These are phyloP conservation scores for Tragulus kanchil DNA, from an alignment of 2,113 vertebrate species.

Conservation along the genomic window DNA sequence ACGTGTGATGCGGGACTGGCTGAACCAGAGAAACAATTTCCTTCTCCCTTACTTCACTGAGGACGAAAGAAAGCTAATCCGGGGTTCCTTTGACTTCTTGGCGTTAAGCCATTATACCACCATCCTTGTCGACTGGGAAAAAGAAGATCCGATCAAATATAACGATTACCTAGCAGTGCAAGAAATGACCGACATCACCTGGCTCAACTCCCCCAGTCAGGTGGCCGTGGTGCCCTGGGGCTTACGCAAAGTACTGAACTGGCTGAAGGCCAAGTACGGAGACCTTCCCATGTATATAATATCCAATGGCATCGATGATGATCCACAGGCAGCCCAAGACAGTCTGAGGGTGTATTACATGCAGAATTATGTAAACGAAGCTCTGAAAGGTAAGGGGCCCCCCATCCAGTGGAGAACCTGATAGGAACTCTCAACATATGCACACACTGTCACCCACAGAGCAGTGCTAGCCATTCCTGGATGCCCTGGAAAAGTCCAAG, in stretches of 20 bases:
- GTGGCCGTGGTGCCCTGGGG: constrained; percentile 96
- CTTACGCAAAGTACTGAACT: constrained; percentile 91
- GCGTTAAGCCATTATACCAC: constrained; percentile 97
- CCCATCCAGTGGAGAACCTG: accelerated
- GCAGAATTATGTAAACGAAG: constrained; percentile 96
- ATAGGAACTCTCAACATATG: not conserved
- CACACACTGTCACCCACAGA: not conserved
- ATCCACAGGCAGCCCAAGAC: constrained; percentile 90
- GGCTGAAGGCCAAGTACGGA: constrained; percentile 93
- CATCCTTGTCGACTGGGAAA: constrained; percentile 93
- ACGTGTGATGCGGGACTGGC: constrained; percentile 93
- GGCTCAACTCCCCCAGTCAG: constrained; percentile 89
- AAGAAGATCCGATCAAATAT: constrained; percentile 92
- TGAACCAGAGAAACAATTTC: constrained; percentile 90
- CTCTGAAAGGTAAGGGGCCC: constrained; percentile 95
- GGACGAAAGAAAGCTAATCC: constrained; percentile 90
- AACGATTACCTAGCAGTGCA: constrained; percentile 93
- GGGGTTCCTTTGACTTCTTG: constrained; percentile 96
- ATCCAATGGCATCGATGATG: constrained; percentile 95
- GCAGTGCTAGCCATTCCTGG: not conserved
- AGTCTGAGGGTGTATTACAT: constrained; percentile 94
- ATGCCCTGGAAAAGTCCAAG: too few species aligned
- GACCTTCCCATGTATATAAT: constrained; percentile 93
- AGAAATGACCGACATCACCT: constrained; percentile 94
- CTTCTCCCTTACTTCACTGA: constrained; percentile 95